Conservation (phyloP, 2,113 vertebrate species). For the Amblyornis subalaris region DNA sequence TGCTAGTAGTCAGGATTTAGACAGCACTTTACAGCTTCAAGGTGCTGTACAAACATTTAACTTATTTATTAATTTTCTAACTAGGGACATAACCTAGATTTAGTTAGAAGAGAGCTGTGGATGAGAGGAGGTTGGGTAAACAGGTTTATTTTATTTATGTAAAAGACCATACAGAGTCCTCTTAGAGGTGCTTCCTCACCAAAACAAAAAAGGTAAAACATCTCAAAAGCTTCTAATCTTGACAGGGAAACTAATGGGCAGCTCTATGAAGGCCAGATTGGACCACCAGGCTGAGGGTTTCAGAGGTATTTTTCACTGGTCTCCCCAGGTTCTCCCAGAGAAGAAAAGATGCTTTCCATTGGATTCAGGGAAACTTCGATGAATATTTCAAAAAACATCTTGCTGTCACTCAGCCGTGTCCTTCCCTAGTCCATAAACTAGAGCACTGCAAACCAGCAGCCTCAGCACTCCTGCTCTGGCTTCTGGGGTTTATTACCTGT, state of each 20-base stretch:
- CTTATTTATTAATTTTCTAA: constrained; percentile 56
- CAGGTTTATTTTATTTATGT: neutral
- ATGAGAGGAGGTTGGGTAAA: neutral
- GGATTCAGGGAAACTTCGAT: neutral
- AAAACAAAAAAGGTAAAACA: neutral
- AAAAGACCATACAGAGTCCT: neutral
- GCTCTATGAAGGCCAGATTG: neutral
- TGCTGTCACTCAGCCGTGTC: neutral
- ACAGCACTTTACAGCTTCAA: constrained; percentile 41
- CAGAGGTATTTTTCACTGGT: neutral
- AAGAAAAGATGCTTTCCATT: neutral
- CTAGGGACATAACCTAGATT: constrained; percentile 55
- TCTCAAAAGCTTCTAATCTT: neutral
- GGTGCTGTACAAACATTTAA: constrained; percentile 51
- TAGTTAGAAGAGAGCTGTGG: neutral
- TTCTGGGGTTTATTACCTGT: neutral
- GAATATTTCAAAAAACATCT: neutral
- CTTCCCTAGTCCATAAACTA: neutral
- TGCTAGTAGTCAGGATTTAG: constrained; percentile 8
- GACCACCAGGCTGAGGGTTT: neutral
- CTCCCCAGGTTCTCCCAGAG: neutral
- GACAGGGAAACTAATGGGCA: fast-evolving
- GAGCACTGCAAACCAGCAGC: neutral
- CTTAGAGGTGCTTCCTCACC: neutral
- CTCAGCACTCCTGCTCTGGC: neutral